A percentile compares a stretch with the other conserved stretches of the same genome.
Conservation (phyloP, 2,888 invertebrate genomes). For the Drosophila algonquin region DNA sequence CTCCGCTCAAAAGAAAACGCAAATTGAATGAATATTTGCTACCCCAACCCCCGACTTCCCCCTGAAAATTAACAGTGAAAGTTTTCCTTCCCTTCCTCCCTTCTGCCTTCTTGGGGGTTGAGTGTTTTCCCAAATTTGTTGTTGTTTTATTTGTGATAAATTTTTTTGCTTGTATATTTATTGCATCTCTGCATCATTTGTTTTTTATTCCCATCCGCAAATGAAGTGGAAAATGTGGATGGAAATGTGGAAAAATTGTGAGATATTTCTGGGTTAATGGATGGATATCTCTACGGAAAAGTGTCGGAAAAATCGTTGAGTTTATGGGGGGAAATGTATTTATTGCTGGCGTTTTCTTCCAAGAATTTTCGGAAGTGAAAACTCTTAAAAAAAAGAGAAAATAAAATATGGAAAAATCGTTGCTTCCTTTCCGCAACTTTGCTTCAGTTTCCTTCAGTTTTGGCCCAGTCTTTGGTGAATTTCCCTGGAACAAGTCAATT, state of each 20-base stretch:
- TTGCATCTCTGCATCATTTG: constrained; percentile 58
- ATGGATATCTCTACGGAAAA: background rate
- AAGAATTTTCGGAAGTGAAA: background rate
- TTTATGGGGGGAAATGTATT: background rate
- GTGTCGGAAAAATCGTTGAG: background rate
- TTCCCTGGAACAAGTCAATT: constrained; percentile 28
- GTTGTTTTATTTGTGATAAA: constrained; percentile 27
- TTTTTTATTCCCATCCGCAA: constrained; percentile 43
- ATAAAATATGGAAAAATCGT: no score
- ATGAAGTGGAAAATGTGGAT: constrained; percentile 14
- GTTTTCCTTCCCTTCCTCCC: background rate
- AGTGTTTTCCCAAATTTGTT: constrained; percentile 15
- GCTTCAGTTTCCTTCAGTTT: background rate
- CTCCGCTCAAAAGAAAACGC: constrained; percentile 12
- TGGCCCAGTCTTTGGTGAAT: background rate
- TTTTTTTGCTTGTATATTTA: constrained; percentile 50
- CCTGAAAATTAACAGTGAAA: constrained; percentile 48
- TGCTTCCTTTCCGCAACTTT: background rate
- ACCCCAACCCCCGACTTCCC: constrained; percentile 29
- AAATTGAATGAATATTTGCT: constrained; percentile 63
- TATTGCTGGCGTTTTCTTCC: background rate
- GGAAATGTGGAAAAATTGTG: background rate
- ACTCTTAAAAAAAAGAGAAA: background rate
- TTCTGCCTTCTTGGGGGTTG: background rate
- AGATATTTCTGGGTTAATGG: background rate